Conservation (phyloP, 2,888 invertebrate genomes). For the Dolomedes plantarius region DNA sequence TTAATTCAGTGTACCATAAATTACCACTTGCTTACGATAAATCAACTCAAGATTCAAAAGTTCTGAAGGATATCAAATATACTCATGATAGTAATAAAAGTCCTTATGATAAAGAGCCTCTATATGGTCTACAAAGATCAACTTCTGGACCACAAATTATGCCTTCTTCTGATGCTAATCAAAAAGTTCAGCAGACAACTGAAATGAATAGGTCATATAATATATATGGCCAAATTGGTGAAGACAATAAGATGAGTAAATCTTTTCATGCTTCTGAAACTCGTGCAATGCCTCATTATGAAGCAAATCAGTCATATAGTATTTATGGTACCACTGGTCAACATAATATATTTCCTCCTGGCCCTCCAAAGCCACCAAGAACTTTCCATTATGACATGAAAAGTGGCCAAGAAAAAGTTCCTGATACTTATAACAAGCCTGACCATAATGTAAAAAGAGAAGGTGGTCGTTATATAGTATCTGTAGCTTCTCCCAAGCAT, state of each 20-base stretch:
- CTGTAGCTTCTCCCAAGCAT: constrained; percentile 71
- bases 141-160: constrained; percentile 63
- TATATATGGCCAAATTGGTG: constrained; percentile 11
- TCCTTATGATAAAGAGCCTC: constrained; percentile 39
- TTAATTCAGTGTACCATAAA: constrained; percentile 46
- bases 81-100: constrained; percentile 27
- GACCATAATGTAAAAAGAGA: constrained; percentile 58
- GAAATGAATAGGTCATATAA: constrained; percentile 25
- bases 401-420: constrained; percentile 19
- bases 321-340: constrained; percentile 18
- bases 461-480: constrained; percentile 68
- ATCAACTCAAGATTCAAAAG: constrained; percentile 7
- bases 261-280: constrained; percentile 13
- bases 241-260: constrained; percentile 14
- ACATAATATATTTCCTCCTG: constrained; percentile 45
- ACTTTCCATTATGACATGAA: constrained; percentile 62
- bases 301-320: constrained; percentile 24
- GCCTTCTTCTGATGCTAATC: constrained; percentile 24
- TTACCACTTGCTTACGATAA: constrained; percentile 51
- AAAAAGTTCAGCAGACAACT: constrained; percentile 13
- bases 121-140: constrained; percentile 56
- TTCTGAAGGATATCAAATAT: constrained; percentile 36
- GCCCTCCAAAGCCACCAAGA: constrained; percentile 71
- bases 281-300: constrained; percentile 28
- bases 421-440: constrained; percentile 27